Evolutionary conservation across 2,797 vertebrate genomes (phyloP).

Genomic region (Synanceia verrucosa): DNA sequence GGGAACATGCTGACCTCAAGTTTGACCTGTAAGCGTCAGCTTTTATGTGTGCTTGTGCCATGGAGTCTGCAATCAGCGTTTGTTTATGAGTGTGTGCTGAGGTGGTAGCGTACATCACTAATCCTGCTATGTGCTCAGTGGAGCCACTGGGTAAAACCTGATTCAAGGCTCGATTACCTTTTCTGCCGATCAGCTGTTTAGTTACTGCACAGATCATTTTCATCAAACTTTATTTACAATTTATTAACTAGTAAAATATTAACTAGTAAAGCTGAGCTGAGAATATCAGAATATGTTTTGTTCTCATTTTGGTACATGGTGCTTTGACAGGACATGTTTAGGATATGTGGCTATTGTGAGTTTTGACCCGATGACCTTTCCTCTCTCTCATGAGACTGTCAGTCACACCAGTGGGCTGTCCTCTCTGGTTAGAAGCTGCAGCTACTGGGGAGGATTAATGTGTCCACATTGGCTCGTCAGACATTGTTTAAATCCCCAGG

Average conservation of each 20-base stretch:
- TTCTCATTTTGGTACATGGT: background rate
- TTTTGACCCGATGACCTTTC: constrained; percentile 30
- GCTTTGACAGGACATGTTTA: background rate
- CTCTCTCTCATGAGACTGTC: constrained; percentile 34
- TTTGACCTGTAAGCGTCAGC: constrained; percentile 55
- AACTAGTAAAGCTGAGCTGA: background rate
- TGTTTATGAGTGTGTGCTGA: constrained; percentile 42
- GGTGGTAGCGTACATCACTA: constrained; percentile 27
- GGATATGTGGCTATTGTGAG: constrained; percentile 1
- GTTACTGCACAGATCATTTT: background rate
- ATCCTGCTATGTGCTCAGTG: constrained; percentile 26
- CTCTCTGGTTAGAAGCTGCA: constrained; percentile 24
- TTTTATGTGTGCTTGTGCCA: constrained; percentile 56
- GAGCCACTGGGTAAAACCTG: constrained; percentile 18
- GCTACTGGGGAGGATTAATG: constrained; percentile 47
- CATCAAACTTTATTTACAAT: no score
- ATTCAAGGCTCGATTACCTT: background rate
- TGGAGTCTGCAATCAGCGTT: constrained; percentile 37
- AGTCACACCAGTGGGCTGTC: constrained; percentile 21
- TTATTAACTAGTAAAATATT: no score
- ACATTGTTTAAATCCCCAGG: constrained; percentile 38
- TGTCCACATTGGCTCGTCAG: constrained; percentile 32
- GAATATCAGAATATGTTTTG: background rate
- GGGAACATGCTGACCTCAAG: constrained; percentile 56
- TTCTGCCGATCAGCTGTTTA: background rate